These are phyloP conservation scores for Eupelmus urozonus DNA, from an alignment of 2,888 invertebrate species.

Conservation along the genomic window DNA sequence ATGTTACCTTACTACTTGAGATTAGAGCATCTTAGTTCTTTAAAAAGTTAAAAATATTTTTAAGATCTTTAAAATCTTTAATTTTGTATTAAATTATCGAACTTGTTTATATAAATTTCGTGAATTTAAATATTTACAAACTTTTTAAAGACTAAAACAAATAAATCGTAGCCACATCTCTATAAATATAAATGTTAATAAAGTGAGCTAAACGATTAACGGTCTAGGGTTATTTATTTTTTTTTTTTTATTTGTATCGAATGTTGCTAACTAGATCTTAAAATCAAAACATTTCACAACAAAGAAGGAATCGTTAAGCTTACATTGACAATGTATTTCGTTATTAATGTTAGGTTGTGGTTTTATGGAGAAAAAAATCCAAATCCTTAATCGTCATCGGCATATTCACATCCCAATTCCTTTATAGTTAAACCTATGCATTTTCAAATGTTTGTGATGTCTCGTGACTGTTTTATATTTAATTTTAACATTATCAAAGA, in stretches of 20 bases:
- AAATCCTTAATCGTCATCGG: neutral
- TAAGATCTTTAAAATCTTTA: neutral
- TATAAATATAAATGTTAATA: conserved; percentile 23
- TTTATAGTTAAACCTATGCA: neutral
- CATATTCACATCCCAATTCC: conserved; percentile 23
- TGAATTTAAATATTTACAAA: conserved; percentile 5
- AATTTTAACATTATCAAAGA: conserved; percentile 2
- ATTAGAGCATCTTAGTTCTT: no score
- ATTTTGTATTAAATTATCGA: no score
- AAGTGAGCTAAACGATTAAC: conserved; percentile 29
- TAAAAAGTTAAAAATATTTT: neutral
- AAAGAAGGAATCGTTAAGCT: conserved; percentile 9
- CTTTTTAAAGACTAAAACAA: conserved; percentile 1
- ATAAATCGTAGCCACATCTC: neutral
- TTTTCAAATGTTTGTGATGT: conserved; percentile 12
- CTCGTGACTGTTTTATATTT: conserved; percentile 6
- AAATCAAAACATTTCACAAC: no score
- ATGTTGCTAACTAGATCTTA: neutral
- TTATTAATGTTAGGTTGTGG: conserved; percentile 36
- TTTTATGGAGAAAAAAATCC: neutral
- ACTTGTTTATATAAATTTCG: neutral
- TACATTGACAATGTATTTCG: neutral
- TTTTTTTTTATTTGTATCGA: neutral
- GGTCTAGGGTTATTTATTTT: neutral
- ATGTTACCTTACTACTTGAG: no score